Evolutionary conservation across 2,797 vertebrate species (phyloP).

Genomic region (Peromyscus nudipes): DNA sequence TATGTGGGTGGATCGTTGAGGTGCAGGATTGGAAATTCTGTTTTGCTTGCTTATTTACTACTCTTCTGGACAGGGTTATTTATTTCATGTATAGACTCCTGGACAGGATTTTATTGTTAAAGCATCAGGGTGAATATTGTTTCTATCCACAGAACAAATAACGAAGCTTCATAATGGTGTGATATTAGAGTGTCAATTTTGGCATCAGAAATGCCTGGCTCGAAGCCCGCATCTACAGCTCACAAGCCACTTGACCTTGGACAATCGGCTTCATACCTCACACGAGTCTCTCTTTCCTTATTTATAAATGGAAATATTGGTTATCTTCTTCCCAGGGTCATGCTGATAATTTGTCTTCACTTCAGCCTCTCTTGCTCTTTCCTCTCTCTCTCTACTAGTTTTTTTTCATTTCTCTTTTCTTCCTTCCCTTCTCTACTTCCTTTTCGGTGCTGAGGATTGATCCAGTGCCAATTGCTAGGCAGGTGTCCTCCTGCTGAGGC

Average conservation of each 20-base stretch:
- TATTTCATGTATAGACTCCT: constrained; percentile 29
- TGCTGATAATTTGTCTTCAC: constrained; percentile 28
- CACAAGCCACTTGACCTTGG: neutral
- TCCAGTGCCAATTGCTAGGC: neutral
- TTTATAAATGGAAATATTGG: neutral
- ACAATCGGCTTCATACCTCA: neutral
- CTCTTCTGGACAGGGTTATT: constrained; percentile 21
- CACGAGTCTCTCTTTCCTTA: constrained; percentile 15
- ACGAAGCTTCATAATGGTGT: neutral
- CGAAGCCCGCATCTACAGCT: neutral
- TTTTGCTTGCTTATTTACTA: constrained; percentile 7
- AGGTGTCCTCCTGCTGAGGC: neutral
- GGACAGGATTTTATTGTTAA: neutral
- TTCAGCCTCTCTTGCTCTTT: neutral
- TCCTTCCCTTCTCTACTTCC: neutral
- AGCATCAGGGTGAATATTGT: constrained; percentile 10
- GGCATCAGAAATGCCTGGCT: neutral
- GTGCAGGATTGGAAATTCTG: neutral
- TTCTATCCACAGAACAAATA: neutral
- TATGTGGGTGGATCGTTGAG: neutral
- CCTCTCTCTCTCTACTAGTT: neutral
- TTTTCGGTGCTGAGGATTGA: neutral
- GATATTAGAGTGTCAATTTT: neutral
- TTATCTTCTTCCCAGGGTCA: neutral
- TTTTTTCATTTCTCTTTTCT: too few species aligned